phyloP scores from a whole-genome alignment of 2,113 vertebrate species.

The Oncorhynchus nerka region DNA sequence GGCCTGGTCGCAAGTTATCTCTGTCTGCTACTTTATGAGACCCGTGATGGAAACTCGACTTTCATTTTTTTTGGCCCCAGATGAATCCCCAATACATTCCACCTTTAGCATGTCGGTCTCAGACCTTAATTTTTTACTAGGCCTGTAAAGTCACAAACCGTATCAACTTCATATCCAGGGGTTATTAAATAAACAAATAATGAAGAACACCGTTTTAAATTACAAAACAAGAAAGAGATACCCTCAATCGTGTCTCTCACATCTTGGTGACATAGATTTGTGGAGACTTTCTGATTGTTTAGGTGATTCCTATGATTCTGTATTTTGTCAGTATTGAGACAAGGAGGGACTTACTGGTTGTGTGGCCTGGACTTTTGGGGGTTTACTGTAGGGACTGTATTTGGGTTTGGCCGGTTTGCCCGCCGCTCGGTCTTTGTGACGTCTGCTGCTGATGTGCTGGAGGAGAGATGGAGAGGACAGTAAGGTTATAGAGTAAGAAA shows the following conservation, averaged over 20 bases:
- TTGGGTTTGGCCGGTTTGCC: conserved; percentile 97
- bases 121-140: background rate
- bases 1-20: conserved; percentile 28
- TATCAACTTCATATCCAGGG: background rate
- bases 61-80: background rate
- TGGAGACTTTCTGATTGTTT: conserved; percentile 1
- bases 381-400: conserved; percentile 95
- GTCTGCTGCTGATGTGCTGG: conserved; percentile 98
- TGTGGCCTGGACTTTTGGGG: conserved; percentile 85
- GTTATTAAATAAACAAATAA: background rate
- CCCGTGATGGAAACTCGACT: background rate
- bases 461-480: conserved; percentile 34
- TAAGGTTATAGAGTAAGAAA: background rate
- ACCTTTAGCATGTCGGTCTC: conserved; percentile 3
- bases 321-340: background rate
- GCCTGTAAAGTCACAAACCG: conserved; percentile 1
- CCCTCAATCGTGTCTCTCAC: background rate
- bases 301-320: background rate
- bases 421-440: conserved; percentile 97
- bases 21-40: conserved; percentile 37
- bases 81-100: conserved; percentile 11
- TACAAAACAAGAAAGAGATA: background rate
- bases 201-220: background rate
- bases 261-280: background rate
- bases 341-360: conserved; percentile 80